A percentile compares a stretch with the other conserved stretches of the same genome.
Evolutionary conservation across 2,113 vertebrate genomes (phyloP).

Genomic region (Uria aalge): DNA sequence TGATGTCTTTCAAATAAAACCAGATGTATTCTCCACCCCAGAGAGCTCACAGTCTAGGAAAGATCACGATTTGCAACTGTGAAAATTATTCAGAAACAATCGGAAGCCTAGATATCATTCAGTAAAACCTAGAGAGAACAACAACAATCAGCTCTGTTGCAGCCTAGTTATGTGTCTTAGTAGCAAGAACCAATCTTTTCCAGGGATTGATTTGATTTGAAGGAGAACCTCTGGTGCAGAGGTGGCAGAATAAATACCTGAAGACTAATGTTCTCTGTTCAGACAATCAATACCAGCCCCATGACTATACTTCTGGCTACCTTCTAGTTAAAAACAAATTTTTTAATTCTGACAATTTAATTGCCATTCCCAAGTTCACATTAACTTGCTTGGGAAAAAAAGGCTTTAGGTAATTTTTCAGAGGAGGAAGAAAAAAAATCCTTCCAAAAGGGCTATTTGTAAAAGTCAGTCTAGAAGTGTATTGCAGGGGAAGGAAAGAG

Average conservation of each 20-base stretch:
- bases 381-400: conserved; percentile 82
- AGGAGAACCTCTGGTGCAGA: conserved; percentile 84
- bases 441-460: conserved; percentile 76
- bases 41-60: not conserved
- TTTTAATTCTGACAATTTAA: conserved; percentile 99
- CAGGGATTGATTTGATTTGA: conserved; percentile 91
- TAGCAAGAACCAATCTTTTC: conserved; percentile 83
- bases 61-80: not conserved
- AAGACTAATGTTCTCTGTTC: conserved; percentile 96
- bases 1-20: not conserved
- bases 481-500: not conserved
- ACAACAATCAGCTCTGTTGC: conserved; percentile 31
- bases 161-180: conserved; percentile 82
- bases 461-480: conserved; percentile 72
- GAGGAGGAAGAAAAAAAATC: conserved; percentile 21
- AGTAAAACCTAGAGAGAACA: conserved; percentile 25
- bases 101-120: not conserved
- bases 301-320: conserved; percentile 92
- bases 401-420: conserved; percentile 82
- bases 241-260: conserved; percentile 98
- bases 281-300: conserved; percentile 93
- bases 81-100: not conserved
- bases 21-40: not conserved
- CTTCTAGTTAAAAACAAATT: conserved; percentile 99
- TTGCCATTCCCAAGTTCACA: conserved; percentile 88